Percentiles rank a stretch among this genome's conserved stretches.
These are phyloP conservation scores for Lordiphosa andalusiaca DNA, from an alignment of 2,888 invertebrate genomes.

Conservation along the genomic window DNA sequence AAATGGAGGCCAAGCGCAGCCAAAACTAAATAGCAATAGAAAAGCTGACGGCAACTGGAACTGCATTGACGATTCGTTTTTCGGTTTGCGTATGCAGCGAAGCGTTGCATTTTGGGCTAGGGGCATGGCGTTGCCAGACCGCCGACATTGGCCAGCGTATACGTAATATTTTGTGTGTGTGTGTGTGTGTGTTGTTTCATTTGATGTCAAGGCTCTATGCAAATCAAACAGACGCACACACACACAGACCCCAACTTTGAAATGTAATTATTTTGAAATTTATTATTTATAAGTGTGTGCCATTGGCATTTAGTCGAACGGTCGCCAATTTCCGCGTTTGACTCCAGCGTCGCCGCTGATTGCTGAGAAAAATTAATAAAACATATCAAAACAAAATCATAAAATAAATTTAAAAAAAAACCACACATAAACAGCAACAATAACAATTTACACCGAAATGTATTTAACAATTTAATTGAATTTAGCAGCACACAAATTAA, in stretches of 20 bases:
- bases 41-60: slow-evolving; percentile 29
- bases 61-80: slow-evolving; percentile 1
- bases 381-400: slow-evolving; percentile 50
- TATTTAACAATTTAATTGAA: slow-evolving; percentile 67
- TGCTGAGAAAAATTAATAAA: slow-evolving; percentile 68
- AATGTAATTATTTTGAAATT: slow-evolving; percentile 21
- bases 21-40: slow-evolving; percentile 64
- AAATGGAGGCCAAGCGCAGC: slow-evolving; percentile 75
- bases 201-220: slow-evolving; percentile 54
- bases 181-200: slow-evolving; percentile 22
- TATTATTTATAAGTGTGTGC: slow-evolving; percentile 38
- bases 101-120: slow-evolving; percentile 72
- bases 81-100: slow-evolving; percentile 62
- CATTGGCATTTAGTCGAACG: slow-evolving; percentile 36
- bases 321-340: slow-evolving; percentile 62
- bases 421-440: slow-evolving; percentile 27
- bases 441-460: slow-evolving; percentile 51
- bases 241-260: neutral
- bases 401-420: no score
- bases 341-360: slow-evolving; percentile 27
- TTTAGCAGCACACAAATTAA: slow-evolving; percentile 69
- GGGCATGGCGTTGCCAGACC: slow-evolving; percentile 64
- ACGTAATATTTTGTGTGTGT: slow-evolving; percentile 31
- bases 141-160: slow-evolving; percentile 42
- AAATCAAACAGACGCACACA: slow-evolving; percentile 26